Evolutionary conservation across 2,113 vertebrate species (phyloP).

Genomic region (Oncorhynchus keta): DNA sequence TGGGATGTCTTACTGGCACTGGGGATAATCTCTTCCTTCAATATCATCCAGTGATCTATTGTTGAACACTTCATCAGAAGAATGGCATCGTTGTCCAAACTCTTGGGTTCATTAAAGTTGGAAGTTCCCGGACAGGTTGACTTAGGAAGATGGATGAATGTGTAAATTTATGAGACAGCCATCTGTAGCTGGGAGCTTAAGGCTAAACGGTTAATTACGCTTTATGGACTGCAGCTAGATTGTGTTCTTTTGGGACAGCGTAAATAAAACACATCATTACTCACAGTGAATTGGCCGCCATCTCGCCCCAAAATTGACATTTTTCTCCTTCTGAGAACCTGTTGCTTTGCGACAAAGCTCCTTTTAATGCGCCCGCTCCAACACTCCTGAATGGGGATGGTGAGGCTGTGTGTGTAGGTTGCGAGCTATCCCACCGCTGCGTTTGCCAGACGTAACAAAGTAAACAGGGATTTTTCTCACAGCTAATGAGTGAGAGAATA

Average conservation of each 20-base stretch:
- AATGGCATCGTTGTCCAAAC: constrained; percentile 41
- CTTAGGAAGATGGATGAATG: constrained; percentile 66
- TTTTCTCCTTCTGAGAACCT: constrained; percentile 76
- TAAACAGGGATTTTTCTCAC: constrained; percentile 75
- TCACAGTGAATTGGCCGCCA: constrained; percentile 59
- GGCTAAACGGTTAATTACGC: constrained; percentile 73
- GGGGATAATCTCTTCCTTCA: constrained; percentile 56
- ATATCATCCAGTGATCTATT: constrained; percentile 39
- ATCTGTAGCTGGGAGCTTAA: constrained; percentile 66
- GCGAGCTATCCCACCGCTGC: constrained; percentile 60
- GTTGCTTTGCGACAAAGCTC: constrained; percentile 85
- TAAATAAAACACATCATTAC: constrained; percentile 82
- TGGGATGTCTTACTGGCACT: constrained; percentile 57
- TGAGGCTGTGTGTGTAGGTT: constrained; percentile 51
- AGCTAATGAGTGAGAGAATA: constrained; percentile 53
- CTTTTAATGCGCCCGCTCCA: constrained; percentile 75
- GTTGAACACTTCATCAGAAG: background rate
- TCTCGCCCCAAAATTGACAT: constrained; percentile 74
- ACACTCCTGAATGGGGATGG: constrained; percentile 66
- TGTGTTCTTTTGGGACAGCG: constrained; percentile 62
- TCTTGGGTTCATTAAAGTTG: constrained; percentile 51
- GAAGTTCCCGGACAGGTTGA: constrained; percentile 57
- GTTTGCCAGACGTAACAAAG: constrained; percentile 69
- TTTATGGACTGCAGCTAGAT: constrained; percentile 70
- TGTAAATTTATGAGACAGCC: constrained; percentile 66